phyloP scores from a whole-genome alignment of 37 sponge, comb jelly and placozoan species.

The Lycopodina hypogea region DNA sequence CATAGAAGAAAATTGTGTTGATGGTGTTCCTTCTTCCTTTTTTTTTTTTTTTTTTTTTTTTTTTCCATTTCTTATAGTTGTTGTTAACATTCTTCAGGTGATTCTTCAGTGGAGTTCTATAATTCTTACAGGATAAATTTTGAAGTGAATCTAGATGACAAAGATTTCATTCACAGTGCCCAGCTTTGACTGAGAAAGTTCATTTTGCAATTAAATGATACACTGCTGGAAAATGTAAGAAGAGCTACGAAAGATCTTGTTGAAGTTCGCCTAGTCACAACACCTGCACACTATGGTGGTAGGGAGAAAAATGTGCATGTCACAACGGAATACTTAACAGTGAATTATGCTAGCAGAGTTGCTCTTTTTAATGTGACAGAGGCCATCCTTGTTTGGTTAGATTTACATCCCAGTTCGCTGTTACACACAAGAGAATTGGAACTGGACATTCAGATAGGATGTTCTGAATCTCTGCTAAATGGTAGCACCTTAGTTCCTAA shows the following conservation, averaged over 20 bases:
- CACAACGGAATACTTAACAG: neutral
- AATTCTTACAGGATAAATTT: slow-evolving; percentile 21
- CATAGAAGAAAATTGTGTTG: too few relatives aligned
- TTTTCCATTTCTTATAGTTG: too few relatives aligned
- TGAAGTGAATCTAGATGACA: slow-evolving; percentile 13
- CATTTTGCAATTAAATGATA: neutral
- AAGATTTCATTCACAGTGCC: neutral
- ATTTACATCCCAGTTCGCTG: neutral
- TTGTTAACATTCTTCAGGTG: slow-evolving; percentile 1
- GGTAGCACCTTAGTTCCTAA: neutral
- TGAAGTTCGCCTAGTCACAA: neutral
- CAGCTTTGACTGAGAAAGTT: slow-evolving; percentile 25
- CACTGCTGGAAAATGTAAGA: neutral
- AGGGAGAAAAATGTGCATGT: neutral
- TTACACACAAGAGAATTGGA: too few relatives aligned
- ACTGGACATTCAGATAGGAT: neutral
- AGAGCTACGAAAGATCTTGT: neutral
- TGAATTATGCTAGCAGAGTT: neutral
- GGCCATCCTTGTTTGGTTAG: slow-evolving; percentile 8
- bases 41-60: too few relatives aligned
- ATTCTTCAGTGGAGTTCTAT: neutral
- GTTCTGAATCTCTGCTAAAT: neutral
- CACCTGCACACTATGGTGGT: neutral
- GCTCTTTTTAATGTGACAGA: slow-evolving; percentile 24
- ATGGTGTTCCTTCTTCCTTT: neutral